Base-by-base conservation (phyloP, 2,797 vertebrate genomes). In the Amphiprion clarkii region DNA sequence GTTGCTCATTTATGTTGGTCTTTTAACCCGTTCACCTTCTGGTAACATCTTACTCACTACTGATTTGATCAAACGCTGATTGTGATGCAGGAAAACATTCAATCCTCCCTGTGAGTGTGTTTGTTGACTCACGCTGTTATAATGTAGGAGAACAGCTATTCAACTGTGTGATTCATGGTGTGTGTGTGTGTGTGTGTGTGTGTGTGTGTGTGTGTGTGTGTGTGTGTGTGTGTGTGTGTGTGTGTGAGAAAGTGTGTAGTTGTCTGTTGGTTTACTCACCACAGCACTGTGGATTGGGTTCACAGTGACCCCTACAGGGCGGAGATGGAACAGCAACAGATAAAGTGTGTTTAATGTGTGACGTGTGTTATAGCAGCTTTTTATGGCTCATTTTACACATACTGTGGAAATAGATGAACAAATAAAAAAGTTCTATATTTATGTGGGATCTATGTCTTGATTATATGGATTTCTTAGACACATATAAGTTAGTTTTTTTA, bases 281-380 rank as follows among this genome's bases (percentile, higher is more conserved):
- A 64, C 44, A 31, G 67, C 23, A 21, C 54, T 3, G 4, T 65
- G 65, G 6, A 12, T 76, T 52, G 68, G 52, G 58, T 52, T 72
- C 48, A n/a, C 71, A 83, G 78, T 60, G 85, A 76, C 78, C 76
- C 59, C 85, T 64, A 61, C 27, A 80, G 81, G 78, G 16, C 31
- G 53, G 19, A 49, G n/a, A 3, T 11, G 48, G 48, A 8, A 49
- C 17, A 49, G n/a, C 48, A 49, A 49, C 48, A n/a, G 7, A 36
- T 1, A 16, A 42, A 42, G 13, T 3, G 40, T 42, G 2, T 40
- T 2, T 27, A 3, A 27, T 4, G 27, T 27, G 27, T 27, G 23
- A 12, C 11, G 39, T 42, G 40, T 6, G 3, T 49, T 49, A 7
- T 10, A 1, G 46, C 46, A 49, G 48, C n/a, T 2, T 49, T 9